A percentile compares a stretch with the other conserved stretches of the same genome.
These are phyloP conservation scores for Brassicogethes aeneus DNA, from an alignment of 2,888 invertebrate genomes.

Conservation along the genomic window DNA sequence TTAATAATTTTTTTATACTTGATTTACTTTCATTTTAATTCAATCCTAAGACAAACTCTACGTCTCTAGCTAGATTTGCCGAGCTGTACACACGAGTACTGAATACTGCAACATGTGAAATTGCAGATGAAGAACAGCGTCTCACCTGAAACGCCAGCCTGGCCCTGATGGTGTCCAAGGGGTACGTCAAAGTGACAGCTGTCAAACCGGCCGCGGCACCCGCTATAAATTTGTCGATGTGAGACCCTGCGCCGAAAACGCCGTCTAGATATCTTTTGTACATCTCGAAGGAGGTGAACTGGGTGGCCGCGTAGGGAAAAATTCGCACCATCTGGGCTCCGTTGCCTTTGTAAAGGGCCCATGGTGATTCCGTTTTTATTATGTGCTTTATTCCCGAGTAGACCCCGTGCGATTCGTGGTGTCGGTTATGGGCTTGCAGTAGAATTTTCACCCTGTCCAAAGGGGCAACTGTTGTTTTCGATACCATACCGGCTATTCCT, in stretches of 20 bases:
- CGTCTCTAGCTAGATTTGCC: too few relatives aligned
- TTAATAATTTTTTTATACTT: too few relatives aligned
- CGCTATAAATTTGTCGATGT: constrained; percentile 72
- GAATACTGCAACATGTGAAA: too few relatives aligned
- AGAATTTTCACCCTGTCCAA: constrained; percentile 84
- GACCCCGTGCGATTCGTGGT: constrained; percentile 76
- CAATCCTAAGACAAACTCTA: too few relatives aligned
- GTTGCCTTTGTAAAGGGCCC: constrained; percentile 79
- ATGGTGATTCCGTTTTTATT: constrained; percentile 61
- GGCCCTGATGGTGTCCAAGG: constrained; percentile 81
- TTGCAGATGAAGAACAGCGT: too few relatives aligned
- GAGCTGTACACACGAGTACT: too few relatives aligned
- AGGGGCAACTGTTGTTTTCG: constrained; percentile 83
- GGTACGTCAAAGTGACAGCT: constrained; percentile 80
- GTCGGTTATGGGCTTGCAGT: constrained; percentile 76
- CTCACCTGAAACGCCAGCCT: constrained; percentile 84
- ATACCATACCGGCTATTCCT: constrained; percentile 88
- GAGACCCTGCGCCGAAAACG: constrained; percentile 53
- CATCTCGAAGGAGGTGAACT: constrained; percentile 81
- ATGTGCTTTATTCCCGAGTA: constrained; percentile 68
- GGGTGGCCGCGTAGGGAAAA: constrained; percentile 88
- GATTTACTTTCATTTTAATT: too few relatives aligned
- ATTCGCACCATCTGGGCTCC: constrained; percentile 90
- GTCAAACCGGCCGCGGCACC: constrained; percentile 84
- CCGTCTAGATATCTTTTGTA: constrained; percentile 67